phyloP scores from a whole-genome alignment of 2,797 vertebrate genomes.

The Margarornis squamiger region DNA sequence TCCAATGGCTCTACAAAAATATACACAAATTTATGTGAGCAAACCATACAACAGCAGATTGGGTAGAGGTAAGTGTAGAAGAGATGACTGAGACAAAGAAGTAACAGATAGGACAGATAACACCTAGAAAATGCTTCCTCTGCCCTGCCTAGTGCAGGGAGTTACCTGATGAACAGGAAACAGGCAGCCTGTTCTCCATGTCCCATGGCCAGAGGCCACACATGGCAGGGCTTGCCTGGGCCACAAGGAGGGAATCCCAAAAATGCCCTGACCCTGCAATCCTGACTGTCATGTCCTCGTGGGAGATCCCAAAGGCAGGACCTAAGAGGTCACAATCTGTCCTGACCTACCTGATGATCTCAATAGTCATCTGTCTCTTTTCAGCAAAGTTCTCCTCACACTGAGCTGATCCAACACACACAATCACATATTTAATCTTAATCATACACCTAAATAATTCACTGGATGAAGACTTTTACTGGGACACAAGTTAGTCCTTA shows the following conservation, averaged over 20 bases:
- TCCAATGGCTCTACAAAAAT: not conserved
- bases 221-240: not conserved
- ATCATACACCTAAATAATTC: not conserved
- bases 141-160: not conserved
- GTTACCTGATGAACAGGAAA: not conserved
- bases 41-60: not conserved
- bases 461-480: not conserved
- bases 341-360: not conserved
- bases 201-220: rapidly evolving
- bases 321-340: not conserved
- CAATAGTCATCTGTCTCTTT: not conserved
- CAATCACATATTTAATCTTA: not conserved
- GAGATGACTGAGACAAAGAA: not conserved
- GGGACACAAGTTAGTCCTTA: not conserved
- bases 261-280: too few species aligned
- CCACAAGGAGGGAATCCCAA: not conserved
- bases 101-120: not conserved
- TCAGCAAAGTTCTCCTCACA: not conserved
- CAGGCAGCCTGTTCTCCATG: not conserved
- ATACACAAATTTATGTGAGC: not conserved
- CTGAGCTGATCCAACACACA: not conserved
- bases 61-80: not conserved
- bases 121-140: not conserved
- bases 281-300: not conserved
- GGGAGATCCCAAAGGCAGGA: not conserved